These are phyloP conservation scores for Zaprionus davidi DNA, from an alignment of 1,140 invertebrate genomes.

Conservation along the genomic window DNA sequence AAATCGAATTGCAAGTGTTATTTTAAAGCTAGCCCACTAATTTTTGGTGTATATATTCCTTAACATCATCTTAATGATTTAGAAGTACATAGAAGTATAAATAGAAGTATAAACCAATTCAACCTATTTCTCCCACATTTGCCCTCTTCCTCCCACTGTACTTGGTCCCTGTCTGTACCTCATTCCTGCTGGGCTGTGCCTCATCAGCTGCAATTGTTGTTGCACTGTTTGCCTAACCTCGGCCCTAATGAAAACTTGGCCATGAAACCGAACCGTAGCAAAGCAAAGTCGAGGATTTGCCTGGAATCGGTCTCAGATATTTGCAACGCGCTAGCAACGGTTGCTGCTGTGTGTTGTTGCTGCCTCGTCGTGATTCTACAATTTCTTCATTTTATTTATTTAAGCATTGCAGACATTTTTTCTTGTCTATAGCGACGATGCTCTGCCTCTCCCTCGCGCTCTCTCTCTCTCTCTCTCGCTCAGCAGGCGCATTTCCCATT, in stretches of 20 bases:
- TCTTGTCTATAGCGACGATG: conserved; percentile 46
- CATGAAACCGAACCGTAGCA: conserved; percentile 31
- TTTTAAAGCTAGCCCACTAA: too few species aligned
- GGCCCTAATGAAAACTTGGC: conserved; percentile 67
- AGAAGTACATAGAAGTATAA: too few species aligned
- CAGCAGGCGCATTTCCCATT: conserved; percentile 44
- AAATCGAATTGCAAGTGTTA: too few species aligned
- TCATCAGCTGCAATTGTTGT: conserved; percentile 60
- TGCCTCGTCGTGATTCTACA: conserved; percentile 76
- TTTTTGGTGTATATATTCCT: too few species aligned
- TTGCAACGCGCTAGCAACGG: conserved; percentile 33
- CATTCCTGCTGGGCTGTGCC: conserved; percentile 21
- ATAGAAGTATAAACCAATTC: too few species aligned
- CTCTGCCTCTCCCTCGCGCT: conserved; percentile 22
- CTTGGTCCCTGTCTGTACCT: background rate
- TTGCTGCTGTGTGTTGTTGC: conserved; percentile 35
- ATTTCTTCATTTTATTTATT: conserved; percentile 82
- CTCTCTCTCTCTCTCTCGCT: conserved; percentile 4
- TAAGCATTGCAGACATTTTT: conserved; percentile 79
- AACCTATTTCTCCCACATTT: background rate
- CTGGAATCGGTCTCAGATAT: conserved; percentile 32
- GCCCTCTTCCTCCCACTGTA: background rate
- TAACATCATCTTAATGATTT: too few species aligned
- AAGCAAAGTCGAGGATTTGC: conserved; percentile 39
- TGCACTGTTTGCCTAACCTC: conserved; percentile 65